Conservation (phyloP, 2,888 invertebrate genomes). For the Exephanes ischioxanthus region DNA sequence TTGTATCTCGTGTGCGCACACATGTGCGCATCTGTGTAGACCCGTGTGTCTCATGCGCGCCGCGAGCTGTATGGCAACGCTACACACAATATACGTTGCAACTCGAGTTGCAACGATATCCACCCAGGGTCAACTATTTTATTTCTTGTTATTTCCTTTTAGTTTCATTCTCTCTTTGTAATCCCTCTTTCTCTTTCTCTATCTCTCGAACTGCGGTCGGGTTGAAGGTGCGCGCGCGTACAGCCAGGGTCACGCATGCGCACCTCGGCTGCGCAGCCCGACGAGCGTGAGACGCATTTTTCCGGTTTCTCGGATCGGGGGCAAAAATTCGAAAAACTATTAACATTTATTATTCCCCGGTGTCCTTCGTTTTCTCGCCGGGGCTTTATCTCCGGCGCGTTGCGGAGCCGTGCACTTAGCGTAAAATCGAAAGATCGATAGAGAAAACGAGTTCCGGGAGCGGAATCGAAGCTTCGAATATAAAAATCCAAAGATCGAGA, state of each 20-base stretch:
- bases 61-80: slow-evolving; percentile 47
- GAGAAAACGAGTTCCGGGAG: slow-evolving; percentile 66
- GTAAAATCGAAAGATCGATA: slow-evolving; percentile 56
- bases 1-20: slow-evolving; percentile 29
- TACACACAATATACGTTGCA: slow-evolving; percentile 66
- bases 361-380: slow-evolving; percentile 61
- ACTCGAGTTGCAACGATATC: slow-evolving; percentile 64
- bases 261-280: slow-evolving; percentile 32
- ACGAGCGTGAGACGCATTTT: slow-evolving; percentile 56
- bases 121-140: slow-evolving; percentile 63
- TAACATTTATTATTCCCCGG: slow-evolving; percentile 69
- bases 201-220: slow-evolving; percentile 59
- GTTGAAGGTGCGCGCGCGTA: slow-evolving; percentile 66
- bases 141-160: slow-evolving; percentile 39
- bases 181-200: slow-evolving; percentile 19
- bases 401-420: neutral
- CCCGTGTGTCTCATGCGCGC: slow-evolving; percentile 56
- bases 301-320: slow-evolving; percentile 40
- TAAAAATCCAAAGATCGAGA: neutral
- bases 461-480: neutral
- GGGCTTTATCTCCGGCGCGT: slow-evolving; percentile 1
- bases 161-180: slow-evolving; percentile 40
- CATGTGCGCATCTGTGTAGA: too few relatives aligned
- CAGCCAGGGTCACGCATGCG: slow-evolving; percentile 62
- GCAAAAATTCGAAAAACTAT: slow-evolving; percentile 64